phyloP scores from a whole-genome alignment of 2,113 vertebrate species.

The Anthoscopus minutus region DNA sequence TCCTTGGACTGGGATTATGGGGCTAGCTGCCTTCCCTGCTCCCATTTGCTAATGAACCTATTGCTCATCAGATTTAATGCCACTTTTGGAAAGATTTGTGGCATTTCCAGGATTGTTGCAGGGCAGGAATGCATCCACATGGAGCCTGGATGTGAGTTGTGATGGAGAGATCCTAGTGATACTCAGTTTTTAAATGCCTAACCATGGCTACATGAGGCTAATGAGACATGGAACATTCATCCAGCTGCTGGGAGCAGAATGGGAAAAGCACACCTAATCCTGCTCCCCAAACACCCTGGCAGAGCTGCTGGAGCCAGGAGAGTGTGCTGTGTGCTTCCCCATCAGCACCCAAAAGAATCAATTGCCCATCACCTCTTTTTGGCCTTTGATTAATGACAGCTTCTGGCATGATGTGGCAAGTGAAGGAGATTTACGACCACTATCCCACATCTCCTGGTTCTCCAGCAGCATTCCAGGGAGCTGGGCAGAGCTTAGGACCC shows the following conservation, averaged over 20 bases:
- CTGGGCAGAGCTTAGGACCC: background rate
- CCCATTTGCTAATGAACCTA: background rate
- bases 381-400: background rate
- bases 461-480: background rate
- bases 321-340: background rate
- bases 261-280: background rate
- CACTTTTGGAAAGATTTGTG: background rate
- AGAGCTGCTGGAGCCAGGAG: background rate
- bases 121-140: background rate
- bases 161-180: background rate
- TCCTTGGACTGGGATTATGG: background rate
- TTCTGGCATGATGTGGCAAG: rapidly evolving
- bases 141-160: background rate
- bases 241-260: background rate
- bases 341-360: background rate
- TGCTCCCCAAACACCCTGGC: background rate
- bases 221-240: background rate
- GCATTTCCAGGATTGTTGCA: background rate
- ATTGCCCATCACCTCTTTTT: background rate
- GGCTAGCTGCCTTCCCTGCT: background rate
- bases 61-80: background rate
- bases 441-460: background rate
- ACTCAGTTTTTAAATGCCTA: background rate
- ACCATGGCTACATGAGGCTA: rapidly evolving
- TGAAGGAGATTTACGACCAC: background rate